Evolutionary conservation across 1,140 invertebrate species (phyloP).

Genomic region (Cydia pomonella): DNA sequence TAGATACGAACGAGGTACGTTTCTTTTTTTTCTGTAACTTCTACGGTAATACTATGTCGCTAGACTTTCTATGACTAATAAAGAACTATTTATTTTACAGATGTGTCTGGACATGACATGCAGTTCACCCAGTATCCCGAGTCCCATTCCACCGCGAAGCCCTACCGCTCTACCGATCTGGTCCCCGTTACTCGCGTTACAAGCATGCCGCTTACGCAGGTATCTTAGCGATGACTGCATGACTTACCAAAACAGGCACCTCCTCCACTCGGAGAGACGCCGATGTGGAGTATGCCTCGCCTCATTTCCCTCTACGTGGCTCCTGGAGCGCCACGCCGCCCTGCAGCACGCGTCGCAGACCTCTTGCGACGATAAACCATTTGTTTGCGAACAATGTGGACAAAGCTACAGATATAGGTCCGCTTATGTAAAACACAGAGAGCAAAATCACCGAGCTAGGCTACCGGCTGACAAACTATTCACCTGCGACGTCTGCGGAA

Average conservation of each 20-base stretch:
- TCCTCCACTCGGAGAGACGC: constrained; percentile 80
- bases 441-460: constrained; percentile 92
- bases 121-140: constrained; percentile 55
- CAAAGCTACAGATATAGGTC: constrained; percentile 94
- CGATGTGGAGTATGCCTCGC: constrained; percentile 90
- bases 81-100: constrained; percentile 51
- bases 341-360: constrained; percentile 85
- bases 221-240: constrained; percentile 75
- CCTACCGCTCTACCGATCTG: constrained; percentile 80
- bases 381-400: constrained; percentile 94
- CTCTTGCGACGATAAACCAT: constrained; percentile 90
- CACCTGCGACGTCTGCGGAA: constrained; percentile 93
- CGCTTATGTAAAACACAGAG: constrained; percentile 92
- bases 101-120: constrained; percentile 74
- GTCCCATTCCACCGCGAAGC: constrained; percentile 80
- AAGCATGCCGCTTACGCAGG: constrained; percentile 78
- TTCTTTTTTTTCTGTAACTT: constrained; percentile 2
- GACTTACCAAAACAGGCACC: constrained; percentile 68
- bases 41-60: not conserved
- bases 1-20: constrained; percentile 28
- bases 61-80: not conserved
- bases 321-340: constrained; percentile 89
- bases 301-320: constrained; percentile 90
- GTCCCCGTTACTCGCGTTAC: constrained; percentile 76
- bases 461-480: constrained; percentile 93